Percentiles rank a stretch among this genome's conserved stretches.
Evolutionary conservation across 2,888 invertebrate genomes (phyloP).

Genomic region (Macrostomum cliftonense): DNA sequence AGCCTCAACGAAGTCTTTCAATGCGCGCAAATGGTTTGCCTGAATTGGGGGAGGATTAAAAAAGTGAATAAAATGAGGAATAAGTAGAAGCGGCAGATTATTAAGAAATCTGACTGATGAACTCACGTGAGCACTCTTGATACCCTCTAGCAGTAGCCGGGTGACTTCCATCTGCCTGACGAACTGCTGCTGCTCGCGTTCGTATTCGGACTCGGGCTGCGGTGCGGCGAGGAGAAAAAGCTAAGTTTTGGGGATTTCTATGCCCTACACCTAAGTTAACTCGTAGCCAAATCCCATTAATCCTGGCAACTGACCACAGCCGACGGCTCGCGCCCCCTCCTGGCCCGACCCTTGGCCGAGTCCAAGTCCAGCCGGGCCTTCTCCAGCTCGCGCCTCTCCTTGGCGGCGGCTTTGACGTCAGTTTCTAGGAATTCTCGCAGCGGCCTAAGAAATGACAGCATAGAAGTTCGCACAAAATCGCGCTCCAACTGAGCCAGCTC

Average conservation of each 20-base stretch:
- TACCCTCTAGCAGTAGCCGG: slow-evolving; percentile 55
- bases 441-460: slow-evolving; percentile 62
- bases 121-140: too few relatives aligned
- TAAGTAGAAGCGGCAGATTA: too few relatives aligned
- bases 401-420: slow-evolving; percentile 63
- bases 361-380: slow-evolving; percentile 59
- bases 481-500: slow-evolving; percentile 64
- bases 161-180: slow-evolving; percentile 77
- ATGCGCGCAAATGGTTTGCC: too few relatives aligned
- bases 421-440: slow-evolving; percentile 64
- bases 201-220: slow-evolving; percentile 69
- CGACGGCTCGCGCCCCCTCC: slow-evolving; percentile 46
- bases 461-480: slow-evolving; percentile 60
- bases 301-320: too few relatives aligned
- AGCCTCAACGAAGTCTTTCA: too few relatives aligned
- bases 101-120: too few relatives aligned
- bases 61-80: too few relatives aligned
- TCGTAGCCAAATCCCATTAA: too few relatives aligned
- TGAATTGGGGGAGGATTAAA: too few relatives aligned
- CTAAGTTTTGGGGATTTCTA: too few relatives aligned
- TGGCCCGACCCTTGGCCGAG: slow-evolving; percentile 64
- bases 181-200: slow-evolving; percentile 70
- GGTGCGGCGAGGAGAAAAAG: too few relatives aligned
- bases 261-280: too few relatives aligned
- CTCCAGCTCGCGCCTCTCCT: slow-evolving; percentile 42